phyloP scores from a whole-genome alignment of 2,888 invertebrate species.

The Xylota segnis region DNA sequence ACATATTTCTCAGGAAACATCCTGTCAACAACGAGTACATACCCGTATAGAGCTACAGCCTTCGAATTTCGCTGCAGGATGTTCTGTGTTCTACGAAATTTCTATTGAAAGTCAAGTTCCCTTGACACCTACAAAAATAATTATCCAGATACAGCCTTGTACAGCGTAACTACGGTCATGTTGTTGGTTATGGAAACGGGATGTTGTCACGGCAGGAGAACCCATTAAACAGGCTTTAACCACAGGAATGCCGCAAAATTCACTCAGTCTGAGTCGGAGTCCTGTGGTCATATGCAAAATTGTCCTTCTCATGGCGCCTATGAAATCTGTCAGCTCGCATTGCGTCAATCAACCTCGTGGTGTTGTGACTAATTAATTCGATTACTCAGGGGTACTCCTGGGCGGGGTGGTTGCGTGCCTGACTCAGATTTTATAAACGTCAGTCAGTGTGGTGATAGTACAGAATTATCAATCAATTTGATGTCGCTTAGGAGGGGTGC shows the following conservation, averaged over 20 bases:
- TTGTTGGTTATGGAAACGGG: constrained; percentile 10
- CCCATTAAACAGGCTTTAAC: background rate
- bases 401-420: background rate
- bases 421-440: background rate
- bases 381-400: constrained; percentile 8
- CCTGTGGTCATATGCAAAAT: constrained; percentile 1
- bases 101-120: constrained; percentile 1
- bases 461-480: constrained; percentile 23
- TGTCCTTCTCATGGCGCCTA: background rate
- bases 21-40: background rate
- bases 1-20: background rate
- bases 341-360: constrained; percentile 28
- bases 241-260: background rate
- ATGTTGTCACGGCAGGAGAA: background rate
- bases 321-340: constrained; percentile 34
- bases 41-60: background rate
- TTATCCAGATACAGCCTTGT: background rate
- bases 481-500: background rate
- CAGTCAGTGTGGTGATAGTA: constrained; percentile 4
- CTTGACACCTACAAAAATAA: background rate
- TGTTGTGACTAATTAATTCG: constrained; percentile 39
- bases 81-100: background rate
- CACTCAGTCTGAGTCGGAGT: background rate
- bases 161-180: background rate
- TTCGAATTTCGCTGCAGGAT: background rate